A percentile compares a stretch with the other conserved stretches of the same genome.
These are phyloP conservation scores for Limnodromus scolopaceus DNA, from an alignment of 2,797 vertebrate species.

Conservation along the genomic window DNA sequence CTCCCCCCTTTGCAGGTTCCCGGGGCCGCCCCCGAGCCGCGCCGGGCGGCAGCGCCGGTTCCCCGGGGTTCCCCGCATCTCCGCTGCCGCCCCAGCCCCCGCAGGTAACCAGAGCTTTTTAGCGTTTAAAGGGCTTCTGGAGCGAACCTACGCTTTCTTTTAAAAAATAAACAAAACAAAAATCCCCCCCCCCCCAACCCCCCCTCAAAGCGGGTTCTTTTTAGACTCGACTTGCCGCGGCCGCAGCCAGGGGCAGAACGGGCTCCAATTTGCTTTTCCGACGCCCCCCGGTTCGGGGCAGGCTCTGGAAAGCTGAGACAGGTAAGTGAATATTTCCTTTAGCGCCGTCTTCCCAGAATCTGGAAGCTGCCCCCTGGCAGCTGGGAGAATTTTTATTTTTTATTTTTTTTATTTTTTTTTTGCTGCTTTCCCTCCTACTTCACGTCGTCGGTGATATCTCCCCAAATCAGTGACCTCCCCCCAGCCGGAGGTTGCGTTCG, in stretches of 20 bases:
- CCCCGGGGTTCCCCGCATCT: not conserved
- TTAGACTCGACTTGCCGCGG: not conserved
- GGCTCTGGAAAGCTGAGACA: not conserved
- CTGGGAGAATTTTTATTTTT: not conserved
- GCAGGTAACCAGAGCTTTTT: accelerated
- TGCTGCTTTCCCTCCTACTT: not conserved
- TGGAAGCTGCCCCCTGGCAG: not conserved
- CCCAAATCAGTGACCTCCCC: not conserved
- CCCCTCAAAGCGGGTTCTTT: not conserved
- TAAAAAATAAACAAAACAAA: not conserved
- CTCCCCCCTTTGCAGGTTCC: not conserved
- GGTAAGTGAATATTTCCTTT: not conserved
- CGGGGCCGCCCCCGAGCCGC: not conserved
- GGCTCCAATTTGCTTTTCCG: not conserved
- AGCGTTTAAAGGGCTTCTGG: not conserved
- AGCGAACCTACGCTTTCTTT: not conserved
- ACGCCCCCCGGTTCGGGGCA: not conserved
- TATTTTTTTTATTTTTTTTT: not conserved
- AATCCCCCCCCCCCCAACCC: too few relatives aligned
- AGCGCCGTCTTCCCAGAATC: not conserved
- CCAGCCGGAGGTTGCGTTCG: constrained; percentile 1
- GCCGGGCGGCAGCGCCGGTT: not conserved
- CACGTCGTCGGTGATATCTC: not conserved
- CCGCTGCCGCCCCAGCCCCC: not conserved
- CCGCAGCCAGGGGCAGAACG: not conserved